These are phyloP conservation scores for Dynastes grantii DNA, from an alignment of 2,888 invertebrate species.

Conservation along the genomic window DNA sequence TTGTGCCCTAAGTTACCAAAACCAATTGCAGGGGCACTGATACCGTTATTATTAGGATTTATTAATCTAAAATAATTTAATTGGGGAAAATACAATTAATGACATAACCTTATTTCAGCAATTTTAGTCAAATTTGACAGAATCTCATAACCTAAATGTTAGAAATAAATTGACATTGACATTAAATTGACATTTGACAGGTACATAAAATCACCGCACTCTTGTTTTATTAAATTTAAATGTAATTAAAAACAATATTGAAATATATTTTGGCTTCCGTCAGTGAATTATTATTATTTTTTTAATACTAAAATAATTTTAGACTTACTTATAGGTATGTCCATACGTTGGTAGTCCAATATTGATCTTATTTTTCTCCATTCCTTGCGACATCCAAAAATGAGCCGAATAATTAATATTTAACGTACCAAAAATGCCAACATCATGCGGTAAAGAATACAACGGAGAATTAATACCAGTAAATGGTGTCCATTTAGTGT, in stretches of 20 bases:
- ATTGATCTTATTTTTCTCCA: slow-evolving; percentile 84
- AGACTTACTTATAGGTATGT: slow-evolving; percentile 79
- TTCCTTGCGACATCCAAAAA: slow-evolving; percentile 84
- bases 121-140: too few relatives aligned
- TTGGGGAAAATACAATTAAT: too few relatives aligned
- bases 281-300: too few relatives aligned
- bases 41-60: slow-evolving; percentile 77
- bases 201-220: slow-evolving; percentile 52
- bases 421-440: slow-evolving; percentile 78
- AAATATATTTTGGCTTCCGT: too few relatives aligned
- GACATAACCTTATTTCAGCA: too few relatives aligned
- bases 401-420: slow-evolving; percentile 88
- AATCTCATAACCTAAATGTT: too few relatives aligned
- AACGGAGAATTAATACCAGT: slow-evolving; percentile 91
- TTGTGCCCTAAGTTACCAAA: slow-evolving; percentile 78
- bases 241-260: too few relatives aligned
- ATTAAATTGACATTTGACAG: too few relatives aligned
- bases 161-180: too few relatives aligned
- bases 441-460: slow-evolving; percentile 76
- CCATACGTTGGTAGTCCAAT: slow-evolving; percentile 93
- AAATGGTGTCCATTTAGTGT: slow-evolving; percentile 82
- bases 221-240: too few relatives aligned
- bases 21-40: slow-evolving; percentile 82
- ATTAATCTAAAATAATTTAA: slow-evolving; percentile 72
- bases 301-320: too few relatives aligned